phyloP scores from a whole-genome alignment of 2,888 invertebrate genomes.

The Enchytraeus crypticus region DNA sequence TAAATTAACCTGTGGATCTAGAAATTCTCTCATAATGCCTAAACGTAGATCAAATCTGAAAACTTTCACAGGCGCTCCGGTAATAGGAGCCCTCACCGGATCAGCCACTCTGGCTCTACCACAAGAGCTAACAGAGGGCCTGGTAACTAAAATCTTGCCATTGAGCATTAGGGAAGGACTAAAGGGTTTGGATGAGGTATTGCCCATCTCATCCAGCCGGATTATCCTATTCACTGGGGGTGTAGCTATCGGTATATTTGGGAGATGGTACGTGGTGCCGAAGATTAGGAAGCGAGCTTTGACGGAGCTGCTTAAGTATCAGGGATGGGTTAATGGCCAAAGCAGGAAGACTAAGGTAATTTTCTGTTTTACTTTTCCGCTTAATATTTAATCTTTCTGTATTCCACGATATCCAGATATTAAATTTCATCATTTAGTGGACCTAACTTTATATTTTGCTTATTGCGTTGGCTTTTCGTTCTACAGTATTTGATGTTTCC shows the following conservation, averaged over 20 bases:
- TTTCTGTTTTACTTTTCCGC: no score
- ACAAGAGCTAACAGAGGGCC: not conserved
- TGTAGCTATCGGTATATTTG: not conserved
- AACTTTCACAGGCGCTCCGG: not conserved
- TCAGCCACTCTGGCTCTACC: not conserved
- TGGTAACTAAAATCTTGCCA: not conserved
- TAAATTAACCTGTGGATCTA: no score
- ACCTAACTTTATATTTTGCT: no score
- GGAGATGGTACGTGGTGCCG: not conserved
- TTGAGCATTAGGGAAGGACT: not conserved
- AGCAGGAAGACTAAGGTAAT: constrained; percentile 4
- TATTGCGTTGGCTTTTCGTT: no score
- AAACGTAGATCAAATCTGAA: no score
- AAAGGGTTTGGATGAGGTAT: not conserved
- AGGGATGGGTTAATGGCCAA: not conserved
- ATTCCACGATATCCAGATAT: no score
- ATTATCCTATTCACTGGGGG: not conserved
- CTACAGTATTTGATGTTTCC: no score
- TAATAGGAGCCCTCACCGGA: not conserved
- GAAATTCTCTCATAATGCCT: no score
- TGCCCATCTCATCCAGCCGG: not conserved
- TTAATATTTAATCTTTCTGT: no score
- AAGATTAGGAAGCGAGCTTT: not conserved
- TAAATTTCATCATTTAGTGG: no score
- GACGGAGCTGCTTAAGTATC: not conserved